Evolutionary conservation across 1,140 invertebrate species (phyloP).

Genomic region (Sitodiplosis mosellana): DNA sequence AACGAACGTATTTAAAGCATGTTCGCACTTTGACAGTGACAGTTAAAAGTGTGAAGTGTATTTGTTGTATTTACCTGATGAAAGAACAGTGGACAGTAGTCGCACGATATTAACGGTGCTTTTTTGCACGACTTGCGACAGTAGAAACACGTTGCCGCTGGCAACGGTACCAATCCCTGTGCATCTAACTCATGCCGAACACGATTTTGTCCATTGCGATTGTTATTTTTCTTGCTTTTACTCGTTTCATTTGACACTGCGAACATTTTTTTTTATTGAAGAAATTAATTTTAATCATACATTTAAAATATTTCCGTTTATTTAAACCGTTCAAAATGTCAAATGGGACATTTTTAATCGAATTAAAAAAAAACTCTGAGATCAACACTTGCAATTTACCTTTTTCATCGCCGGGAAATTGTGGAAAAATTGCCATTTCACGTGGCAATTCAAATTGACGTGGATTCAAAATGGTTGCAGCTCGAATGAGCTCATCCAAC

Average conservation of each 20-base stretch:
- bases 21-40: background rate
- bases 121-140: constrained; percentile 66
- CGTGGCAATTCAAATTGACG: constrained; percentile 71
- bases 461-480: constrained; percentile 68
- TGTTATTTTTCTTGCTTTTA: background rate
- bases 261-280: too few relatives aligned
- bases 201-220: background rate
- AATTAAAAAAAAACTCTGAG: background rate
- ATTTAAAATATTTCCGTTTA: too few relatives aligned
- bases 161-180: constrained; percentile 59
- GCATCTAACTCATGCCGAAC: constrained; percentile 44
- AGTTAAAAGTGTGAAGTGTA: background rate
- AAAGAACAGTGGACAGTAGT: constrained; percentile 79
- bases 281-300: too few relatives aligned
- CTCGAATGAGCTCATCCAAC: constrained; percentile 56
- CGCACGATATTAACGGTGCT: constrained; percentile 74
- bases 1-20: background rate
- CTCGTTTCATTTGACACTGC: too few relatives aligned
- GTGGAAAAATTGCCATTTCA: constrained; percentile 54
- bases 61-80: constrained; percentile 37
- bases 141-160: constrained; percentile 64
- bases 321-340: too few relatives aligned
- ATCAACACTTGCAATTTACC: constrained; percentile 16
- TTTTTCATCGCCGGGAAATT: constrained; percentile 68
- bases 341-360: too few relatives aligned